These are phyloP conservation scores for Lophura swinhoii DNA, from an alignment of 2,797 vertebrate species.

Conservation along the genomic window DNA sequence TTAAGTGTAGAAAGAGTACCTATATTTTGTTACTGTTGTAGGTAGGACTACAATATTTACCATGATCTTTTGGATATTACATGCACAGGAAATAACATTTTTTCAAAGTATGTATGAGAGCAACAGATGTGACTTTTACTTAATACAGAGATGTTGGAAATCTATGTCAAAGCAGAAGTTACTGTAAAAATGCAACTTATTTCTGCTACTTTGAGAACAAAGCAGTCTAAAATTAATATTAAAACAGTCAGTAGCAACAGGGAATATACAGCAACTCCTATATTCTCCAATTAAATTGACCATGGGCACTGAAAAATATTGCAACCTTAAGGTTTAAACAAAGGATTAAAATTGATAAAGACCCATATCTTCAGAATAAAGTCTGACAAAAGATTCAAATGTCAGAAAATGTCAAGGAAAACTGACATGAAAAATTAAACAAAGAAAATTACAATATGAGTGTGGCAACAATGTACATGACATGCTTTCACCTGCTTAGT, in stretches of 20 bases:
- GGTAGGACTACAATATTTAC: background rate
- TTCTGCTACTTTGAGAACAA: background rate
- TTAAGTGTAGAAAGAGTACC: background rate
- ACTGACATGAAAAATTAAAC: background rate
- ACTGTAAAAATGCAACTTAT: background rate
- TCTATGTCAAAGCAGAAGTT: background rate
- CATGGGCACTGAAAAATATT: background rate
- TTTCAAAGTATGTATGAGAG: background rate
- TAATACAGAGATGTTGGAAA: background rate
- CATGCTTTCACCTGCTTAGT: background rate
- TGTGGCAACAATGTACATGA: background rate
- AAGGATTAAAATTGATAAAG: background rate
- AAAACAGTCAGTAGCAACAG: background rate
- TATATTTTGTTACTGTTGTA: background rate
- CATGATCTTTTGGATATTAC: background rate
- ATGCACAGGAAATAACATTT: background rate
- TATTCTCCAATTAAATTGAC: background rate
- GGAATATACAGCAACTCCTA: background rate
- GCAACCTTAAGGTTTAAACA: background rate
- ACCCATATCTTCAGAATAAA: background rate
- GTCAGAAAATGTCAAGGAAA: background rate
- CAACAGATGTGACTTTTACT: background rate
- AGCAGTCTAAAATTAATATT: background rate
- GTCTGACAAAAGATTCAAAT: background rate
- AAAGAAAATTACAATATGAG: background rate